Base-by-base conservation (phyloP, 1,140 invertebrate species). In the Armadillidium nasatum region DNA sequence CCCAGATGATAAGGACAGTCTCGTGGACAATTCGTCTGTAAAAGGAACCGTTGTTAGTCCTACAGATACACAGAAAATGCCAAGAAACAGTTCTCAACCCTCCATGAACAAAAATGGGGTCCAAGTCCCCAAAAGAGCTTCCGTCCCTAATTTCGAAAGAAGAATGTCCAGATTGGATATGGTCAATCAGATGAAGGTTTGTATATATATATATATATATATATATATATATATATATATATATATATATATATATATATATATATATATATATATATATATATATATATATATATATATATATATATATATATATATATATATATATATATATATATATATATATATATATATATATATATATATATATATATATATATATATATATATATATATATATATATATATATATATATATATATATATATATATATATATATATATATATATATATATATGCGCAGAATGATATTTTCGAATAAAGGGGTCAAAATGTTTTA, bases 141-240 rank as follows among this genome's bases (percentile, higher is more conserved):
- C 92, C 4, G 93, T 94, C 69, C 93, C 93, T 2, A 92, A 93
- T 81, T 95, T 94, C 83, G 92, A 93, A 83, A 86, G 92, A 11
- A 91, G 93, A 71, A 70, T 76, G 10, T 80, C 79, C 23, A 76
- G 75, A 73, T 74, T 76, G 4, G 79, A 80, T 13, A 45, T 74
- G 23, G 76, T 77, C 21, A 76, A 72, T 44, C 72, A 71, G 22
- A 78, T 80, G 74, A 80, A 80, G 74, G 79, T 80, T 71, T 44
- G 68, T 13, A 4, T 2, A 1, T 54, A n/a, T 71, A 4, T 46
- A 33, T 50, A 33, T 76, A 9, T 21, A 23, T 67, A 13, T 76
- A 22, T 33, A 11, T 71, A 13, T 76, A 13, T 71, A 19, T 76
- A 23, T 44, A 71, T 71, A 46, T 71, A 33, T 72, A 60, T 71